A percentile compares a stretch with the other conserved stretches of the same genome.
These are phyloP conservation scores for Rhinogobio ventralis DNA, from an alignment of 2,797 vertebrate genomes.

Conservation along the genomic window DNA sequence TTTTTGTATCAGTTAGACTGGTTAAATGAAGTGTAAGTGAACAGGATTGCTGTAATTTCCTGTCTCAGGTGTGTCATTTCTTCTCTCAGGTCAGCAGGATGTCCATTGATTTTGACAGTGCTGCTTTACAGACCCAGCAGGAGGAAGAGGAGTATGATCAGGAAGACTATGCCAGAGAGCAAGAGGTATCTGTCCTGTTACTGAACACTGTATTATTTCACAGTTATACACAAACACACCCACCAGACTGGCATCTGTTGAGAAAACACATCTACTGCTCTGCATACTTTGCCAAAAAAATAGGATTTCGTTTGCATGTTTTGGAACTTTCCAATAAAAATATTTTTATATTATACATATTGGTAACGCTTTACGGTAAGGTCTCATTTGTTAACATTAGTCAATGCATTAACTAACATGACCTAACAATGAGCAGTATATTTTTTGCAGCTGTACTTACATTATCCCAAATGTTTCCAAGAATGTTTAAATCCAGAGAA, in stretches of 20 bases:
- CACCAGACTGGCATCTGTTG: background rate
- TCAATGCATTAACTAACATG: no score
- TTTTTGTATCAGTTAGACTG: background rate
- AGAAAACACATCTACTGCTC: background rate
- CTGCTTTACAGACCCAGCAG: constrained; percentile 89
- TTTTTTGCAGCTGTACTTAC: no score
- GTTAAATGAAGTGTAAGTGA: background rate
- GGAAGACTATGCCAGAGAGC: constrained; percentile 93
- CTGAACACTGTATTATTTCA: background rate
- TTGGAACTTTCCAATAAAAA: no score
- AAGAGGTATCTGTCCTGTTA: constrained; percentile 82
- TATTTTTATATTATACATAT: no score
- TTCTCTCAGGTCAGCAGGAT: constrained; percentile 70
- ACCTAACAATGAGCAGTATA: no score
- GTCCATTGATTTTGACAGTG: constrained; percentile 95
- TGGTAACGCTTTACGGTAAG: no score
- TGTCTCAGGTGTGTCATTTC: background rate
- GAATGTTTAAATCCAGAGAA: no score
- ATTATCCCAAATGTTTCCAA: no score
- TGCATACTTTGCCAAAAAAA: background rate
- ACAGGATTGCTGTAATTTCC: background rate
- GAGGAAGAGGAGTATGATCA: constrained; percentile 91
- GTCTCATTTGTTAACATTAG: no score
- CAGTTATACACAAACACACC: constrained; percentile 13
- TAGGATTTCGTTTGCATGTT: no score